Conservation (phyloP, 2,888 invertebrate species). For the Tiliacea aurago region DNA sequence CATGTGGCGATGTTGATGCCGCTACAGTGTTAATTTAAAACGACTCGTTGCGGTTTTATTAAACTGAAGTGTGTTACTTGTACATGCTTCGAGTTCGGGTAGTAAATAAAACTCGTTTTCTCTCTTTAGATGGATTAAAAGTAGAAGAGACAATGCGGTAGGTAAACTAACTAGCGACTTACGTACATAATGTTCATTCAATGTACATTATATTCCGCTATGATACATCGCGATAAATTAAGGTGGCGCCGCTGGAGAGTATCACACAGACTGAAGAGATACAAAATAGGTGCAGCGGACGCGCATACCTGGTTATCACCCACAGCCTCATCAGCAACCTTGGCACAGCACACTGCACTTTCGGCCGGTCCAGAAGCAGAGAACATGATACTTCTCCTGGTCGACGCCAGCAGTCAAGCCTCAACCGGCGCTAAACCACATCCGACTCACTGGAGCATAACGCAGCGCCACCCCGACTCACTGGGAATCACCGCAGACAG, state of each 20-base stretch:
- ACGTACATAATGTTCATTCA: background rate
- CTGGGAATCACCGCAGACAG: too few relatives aligned
- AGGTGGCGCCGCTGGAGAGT: background rate
- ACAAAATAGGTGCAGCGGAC: background rate
- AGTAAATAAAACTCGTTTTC: background rate
- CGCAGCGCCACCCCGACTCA: too few relatives aligned
- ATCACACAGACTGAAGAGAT: background rate
- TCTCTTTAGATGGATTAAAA: background rate
- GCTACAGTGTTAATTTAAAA: slow-evolving; percentile 9
- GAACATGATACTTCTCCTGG: too few relatives aligned
- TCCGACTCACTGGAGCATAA: too few relatives aligned
- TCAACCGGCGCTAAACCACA: too few relatives aligned
- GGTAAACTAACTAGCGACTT: background rate
- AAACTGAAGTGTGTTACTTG: background rate
- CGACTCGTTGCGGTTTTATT: background rate
- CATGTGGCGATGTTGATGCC: too few relatives aligned
- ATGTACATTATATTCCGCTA: background rate
- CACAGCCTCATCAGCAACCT: too few relatives aligned
- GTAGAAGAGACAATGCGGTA: background rate
- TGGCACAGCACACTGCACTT: too few relatives aligned
- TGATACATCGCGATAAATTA: background rate
- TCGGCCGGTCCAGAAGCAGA: too few relatives aligned
- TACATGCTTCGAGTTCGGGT: background rate
- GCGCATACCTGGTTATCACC: too few relatives aligned
- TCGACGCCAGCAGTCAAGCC: too few relatives aligned